phyloP scores from a whole-genome alignment of 2,888 invertebrate species.

The Heteromyza rotundicornis region DNA sequence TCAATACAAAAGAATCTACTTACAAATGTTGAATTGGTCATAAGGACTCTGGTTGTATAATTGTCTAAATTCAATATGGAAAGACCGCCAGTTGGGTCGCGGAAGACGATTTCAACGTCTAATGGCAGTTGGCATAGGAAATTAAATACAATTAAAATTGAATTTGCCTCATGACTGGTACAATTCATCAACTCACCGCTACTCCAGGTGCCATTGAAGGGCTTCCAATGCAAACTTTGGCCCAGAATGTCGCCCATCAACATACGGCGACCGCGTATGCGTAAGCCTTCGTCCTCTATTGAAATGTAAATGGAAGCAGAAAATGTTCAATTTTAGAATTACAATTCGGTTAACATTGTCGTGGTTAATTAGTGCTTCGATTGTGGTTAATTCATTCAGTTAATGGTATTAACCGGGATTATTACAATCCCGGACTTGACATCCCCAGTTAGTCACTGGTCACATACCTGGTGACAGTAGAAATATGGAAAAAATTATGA shows the following conservation, averaged over 20 bases:
- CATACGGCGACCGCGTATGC: slow-evolving; percentile 73
- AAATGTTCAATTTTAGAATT: no score
- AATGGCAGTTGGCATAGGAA: not conserved
- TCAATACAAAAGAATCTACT: slow-evolving; percentile 61
- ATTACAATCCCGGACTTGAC: no score
- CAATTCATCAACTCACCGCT: slow-evolving; percentile 65
- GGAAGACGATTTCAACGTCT: slow-evolving; percentile 80
- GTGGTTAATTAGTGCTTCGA: not conserved
- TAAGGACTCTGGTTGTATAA: slow-evolving; percentile 74
- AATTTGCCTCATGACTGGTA: not conserved
- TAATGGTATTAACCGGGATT: not conserved
- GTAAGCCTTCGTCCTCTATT: slow-evolving; percentile 69
- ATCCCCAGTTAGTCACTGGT: slow-evolving; percentile 4
- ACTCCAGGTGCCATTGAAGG: slow-evolving; percentile 81
- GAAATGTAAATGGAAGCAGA: not conserved
- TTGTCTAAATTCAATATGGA: slow-evolving; percentile 80
- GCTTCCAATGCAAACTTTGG: slow-evolving; percentile 65
- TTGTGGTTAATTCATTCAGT: not conserved
- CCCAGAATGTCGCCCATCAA: slow-evolving; percentile 72
- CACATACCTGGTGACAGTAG: slow-evolving; percentile 76
- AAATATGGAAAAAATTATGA: slow-evolving; percentile 90
- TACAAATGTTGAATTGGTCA: slow-evolving; percentile 84
- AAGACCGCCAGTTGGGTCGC: slow-evolving; percentile 78
- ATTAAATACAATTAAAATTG: not conserved
- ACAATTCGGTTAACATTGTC: no score